These are phyloP conservation scores for Girardinichthys multiradiatus DNA, from an alignment of 2,113 vertebrate species.

Conservation along the genomic window DNA sequence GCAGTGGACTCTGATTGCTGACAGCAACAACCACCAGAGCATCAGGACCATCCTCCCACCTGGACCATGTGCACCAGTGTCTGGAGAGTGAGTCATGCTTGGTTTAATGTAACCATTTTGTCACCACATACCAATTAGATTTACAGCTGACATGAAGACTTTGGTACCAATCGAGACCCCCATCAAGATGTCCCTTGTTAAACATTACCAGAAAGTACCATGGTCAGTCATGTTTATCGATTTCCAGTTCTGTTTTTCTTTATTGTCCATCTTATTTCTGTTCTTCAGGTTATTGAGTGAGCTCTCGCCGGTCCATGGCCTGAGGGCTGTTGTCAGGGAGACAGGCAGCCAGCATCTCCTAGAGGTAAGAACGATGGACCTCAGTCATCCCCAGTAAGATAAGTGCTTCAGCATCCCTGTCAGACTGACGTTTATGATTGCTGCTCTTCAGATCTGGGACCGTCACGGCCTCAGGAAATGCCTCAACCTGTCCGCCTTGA, in stretches of 20 bases:
- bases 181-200: too few relatives aligned
- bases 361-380: slow-evolving; percentile 67
- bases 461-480: slow-evolving; percentile 69
- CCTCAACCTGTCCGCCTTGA: slow-evolving; percentile 73
- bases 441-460: slow-evolving; percentile 76
- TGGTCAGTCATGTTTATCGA: too few relatives aligned
- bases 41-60: slow-evolving; percentile 63
- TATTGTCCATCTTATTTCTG: not conserved
- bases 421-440: not conserved
- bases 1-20: slow-evolving; percentile 73
- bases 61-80: slow-evolving; percentile 60
- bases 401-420: not conserved
- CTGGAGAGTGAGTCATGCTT: slow-evolving; percentile 73
- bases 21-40: slow-evolving; percentile 45
- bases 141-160: not conserved
- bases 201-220: too few relatives aligned
- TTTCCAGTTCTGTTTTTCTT: too few relatives aligned
- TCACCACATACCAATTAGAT: not conserved
- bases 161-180: too few relatives aligned
- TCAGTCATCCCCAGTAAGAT: not conserved
- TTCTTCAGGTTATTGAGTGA: slow-evolving; percentile 68
- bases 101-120: not conserved
- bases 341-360: slow-evolving; percentile 68
- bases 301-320: slow-evolving; percentile 57
- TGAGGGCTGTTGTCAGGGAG: slow-evolving; percentile 74